Base-by-base conservation (phyloP, 2,888 invertebrate species). In the Hydroisotoma schaefferi region DNA sequence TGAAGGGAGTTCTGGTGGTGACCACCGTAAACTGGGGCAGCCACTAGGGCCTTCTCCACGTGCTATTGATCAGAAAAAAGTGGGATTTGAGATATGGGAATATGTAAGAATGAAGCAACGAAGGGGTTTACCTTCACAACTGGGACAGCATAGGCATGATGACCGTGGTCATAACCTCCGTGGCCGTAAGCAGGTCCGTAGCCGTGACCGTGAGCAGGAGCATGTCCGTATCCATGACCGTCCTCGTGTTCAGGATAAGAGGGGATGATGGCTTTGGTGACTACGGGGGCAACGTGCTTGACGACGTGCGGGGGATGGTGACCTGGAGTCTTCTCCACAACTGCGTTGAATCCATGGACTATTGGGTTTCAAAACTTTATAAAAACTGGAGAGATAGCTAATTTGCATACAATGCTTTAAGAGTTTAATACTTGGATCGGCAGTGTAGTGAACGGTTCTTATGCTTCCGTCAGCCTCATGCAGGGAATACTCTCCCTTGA, bases 321-420 rank as follows among this genome's bases (percentile, higher is more conserved):
- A 28, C 62, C 64, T 44, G 69, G 69, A 38, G 67, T 59, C 33
- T 69, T 69, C 43, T 69, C 69, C 2, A 69, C 67, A 2, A 65
- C 61, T 20, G 69, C 69, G 28, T 69, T 65, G 52, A 70, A 70
- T 25, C 70, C 70, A 48, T 59, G 53, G 40, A 48, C 56, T 51
- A 20, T 43, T 43, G 6, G 20, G 20, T n/a, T n/a, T n/a, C n/a
- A 43, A 18, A 5, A 6, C 6, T 23, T 23, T 20, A 47, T 47
- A 23, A 15, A 47, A 5, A 47, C 20, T 18, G 20, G 18, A 43
- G 20, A 18, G 20, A 18, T 43, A 6, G 6, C 10, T 10, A 43
- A 18, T n/a, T 43, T 6, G 18, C 43, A 6, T 47, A 47, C 8
- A 6, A 33, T 33, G 8, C 33, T 33, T 8, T 33, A 43, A 15